Evolutionary conservation across 2,113 vertebrate species (phyloP).

Genomic region (Austrofundulus limnaeus): DNA sequence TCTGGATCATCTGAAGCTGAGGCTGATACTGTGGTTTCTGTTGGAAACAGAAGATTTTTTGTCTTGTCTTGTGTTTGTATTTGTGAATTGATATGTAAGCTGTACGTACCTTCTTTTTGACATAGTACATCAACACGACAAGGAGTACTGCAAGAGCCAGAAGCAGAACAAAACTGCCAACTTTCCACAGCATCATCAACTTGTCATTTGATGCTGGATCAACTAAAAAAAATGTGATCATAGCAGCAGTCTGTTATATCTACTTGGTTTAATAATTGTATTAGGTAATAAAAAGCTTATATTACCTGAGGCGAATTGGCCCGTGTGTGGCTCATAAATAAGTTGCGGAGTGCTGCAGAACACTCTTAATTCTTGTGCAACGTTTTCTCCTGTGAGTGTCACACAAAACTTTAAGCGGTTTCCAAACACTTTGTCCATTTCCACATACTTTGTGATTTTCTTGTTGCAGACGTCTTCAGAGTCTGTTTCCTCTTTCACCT

Average conservation of each 20-base stretch:
- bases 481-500: background rate
- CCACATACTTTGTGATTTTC: constrained; percentile 72
- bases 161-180: constrained; percentile 30
- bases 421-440: constrained; percentile 6
- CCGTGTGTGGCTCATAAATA: fast-evolving
- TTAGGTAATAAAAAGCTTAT: background rate
- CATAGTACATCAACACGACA: constrained; percentile 40
- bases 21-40: constrained; percentile 89
- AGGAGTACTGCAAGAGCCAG: constrained; percentile 46
- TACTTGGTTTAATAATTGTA: background rate
- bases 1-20: constrained; percentile 90
- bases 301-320: fast-evolving
- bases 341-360: constrained; percentile 8
- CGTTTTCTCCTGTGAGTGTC: constrained; percentile 44
- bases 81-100: background rate
- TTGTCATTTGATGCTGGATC: fast-evolving
- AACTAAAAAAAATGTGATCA: constrained; percentile 25
- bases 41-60: constrained; percentile 22
- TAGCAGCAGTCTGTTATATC: background rate
- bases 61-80: background rate
- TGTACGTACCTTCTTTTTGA: constrained; percentile 73
- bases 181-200: constrained; percentile 16
- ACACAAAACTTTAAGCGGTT: constrained; percentile 78
- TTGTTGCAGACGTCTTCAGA: constrained; percentile 69
- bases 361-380: too few species aligned